These are phyloP conservation scores for Andrena bicolor DNA, from an alignment of 2,888 invertebrate genomes.

Conservation along the genomic window DNA sequence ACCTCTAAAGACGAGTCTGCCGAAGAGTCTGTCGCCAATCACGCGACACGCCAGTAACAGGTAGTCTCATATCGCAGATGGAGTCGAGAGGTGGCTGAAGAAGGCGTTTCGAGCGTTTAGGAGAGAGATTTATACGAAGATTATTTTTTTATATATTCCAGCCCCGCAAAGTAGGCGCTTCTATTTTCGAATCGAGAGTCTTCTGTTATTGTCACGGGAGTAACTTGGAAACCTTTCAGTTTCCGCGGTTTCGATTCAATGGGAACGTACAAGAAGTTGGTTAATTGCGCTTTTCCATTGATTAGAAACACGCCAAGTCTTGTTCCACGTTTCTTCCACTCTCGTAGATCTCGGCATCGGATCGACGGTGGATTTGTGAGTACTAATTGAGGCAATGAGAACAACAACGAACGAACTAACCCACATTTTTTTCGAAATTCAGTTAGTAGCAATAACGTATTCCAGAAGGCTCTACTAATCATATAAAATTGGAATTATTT, in stretches of 20 bases:
- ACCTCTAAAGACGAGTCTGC: conserved; percentile 55
- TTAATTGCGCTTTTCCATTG: neutral
- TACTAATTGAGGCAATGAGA: neutral
- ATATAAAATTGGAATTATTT: neutral
- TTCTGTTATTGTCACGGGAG: too few relatives aligned
- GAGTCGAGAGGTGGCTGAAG: conserved; percentile 14
- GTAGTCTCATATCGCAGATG: conserved; percentile 29
- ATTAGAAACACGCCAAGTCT: neutral
- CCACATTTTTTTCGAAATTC: too few relatives aligned
- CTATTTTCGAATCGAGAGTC: neutral
- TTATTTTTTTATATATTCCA: conserved; percentile 40
- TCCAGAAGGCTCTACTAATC: too few relatives aligned
- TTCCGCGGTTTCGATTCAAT: too few relatives aligned
- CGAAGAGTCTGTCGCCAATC: conserved; percentile 26
- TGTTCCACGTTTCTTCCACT: neutral
- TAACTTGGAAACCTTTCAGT: too few relatives aligned
- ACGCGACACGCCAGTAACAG: conserved; percentile 36
- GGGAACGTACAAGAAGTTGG: too few relatives aligned
- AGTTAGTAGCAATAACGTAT: too few relatives aligned
- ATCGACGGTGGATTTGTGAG: neutral
- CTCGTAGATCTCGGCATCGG: too few relatives aligned
- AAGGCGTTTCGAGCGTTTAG: neutral
- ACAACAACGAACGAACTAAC: neutral
- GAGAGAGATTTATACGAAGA: conserved; percentile 18
- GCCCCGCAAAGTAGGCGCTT: neutral